Base-by-base conservation (phyloP, 2,113 vertebrate species). In the Girardinichthys multiradiatus region DNA sequence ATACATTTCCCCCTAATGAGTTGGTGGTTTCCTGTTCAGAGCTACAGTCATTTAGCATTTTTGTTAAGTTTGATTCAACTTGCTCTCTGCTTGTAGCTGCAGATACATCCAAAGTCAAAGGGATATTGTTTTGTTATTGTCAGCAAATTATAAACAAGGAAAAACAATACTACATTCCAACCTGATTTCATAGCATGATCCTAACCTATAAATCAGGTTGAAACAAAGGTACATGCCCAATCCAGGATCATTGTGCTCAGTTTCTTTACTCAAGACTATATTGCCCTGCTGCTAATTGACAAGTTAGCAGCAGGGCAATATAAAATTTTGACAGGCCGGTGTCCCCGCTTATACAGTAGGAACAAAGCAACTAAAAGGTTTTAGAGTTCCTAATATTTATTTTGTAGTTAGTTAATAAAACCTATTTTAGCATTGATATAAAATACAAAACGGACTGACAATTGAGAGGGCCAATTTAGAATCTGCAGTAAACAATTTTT, bases 1-100 rank as follows among this genome's bases (percentile, higher is more conserved):
- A 75, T 79, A 83, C 15, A 26, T 84, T 91, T 91, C 42, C 48
- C 57, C 21, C 70, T 90, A 86, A 91, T 91, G 65, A 90, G 86
- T 76, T 82, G 69, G 65, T 64, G 6, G 31, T 87, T 85, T 86
- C 69, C 87, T 85, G 82, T 82, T 59, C 68, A 67, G 12, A 26
- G 57, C 45, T 66, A 35, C 27, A 64, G 61, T 75, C 77, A 77
- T 33, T 79, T 65, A 21, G 57, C 64, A 60, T 64, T 19, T 62
- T 64, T n/a, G 70, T 15, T 11, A 72, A 35, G 30, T 19, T 61
- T 71, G 65, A 68, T 73, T 35, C 54, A 54, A 71, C 58, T 51
- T 2, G 4, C 37, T 19, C 39, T 17, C 17, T 19, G 42, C 66
- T 30, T 64, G 71, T 60, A 72, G 27, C 10, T 70, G 39, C 48